These are phyloP conservation scores for Artibeus jamaicensis DNA, from an alignment of 2,797 vertebrate species.

Conservation along the genomic window DNA sequence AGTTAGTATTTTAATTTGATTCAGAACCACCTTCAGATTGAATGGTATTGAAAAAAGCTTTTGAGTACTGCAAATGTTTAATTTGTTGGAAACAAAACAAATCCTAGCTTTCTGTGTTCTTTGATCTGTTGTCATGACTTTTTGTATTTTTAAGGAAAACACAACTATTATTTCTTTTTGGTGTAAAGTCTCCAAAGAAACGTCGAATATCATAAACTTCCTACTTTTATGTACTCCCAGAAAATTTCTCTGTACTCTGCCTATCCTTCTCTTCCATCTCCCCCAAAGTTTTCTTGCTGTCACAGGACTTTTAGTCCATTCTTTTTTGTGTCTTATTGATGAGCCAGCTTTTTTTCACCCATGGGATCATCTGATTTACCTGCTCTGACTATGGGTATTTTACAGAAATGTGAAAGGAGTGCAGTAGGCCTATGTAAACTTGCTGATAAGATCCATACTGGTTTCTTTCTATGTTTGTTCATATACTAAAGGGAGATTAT, in stretches of 20 bases:
- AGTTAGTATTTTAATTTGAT: slow-evolving; percentile 8
- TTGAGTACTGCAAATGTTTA: slow-evolving; percentile 12
- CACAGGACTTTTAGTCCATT: background rate
- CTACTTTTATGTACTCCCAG: background rate
- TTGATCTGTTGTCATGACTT: background rate
- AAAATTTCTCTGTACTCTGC: background rate
- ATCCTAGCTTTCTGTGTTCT: background rate
- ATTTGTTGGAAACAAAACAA: slow-evolving; percentile 39
- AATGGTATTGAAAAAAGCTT: slow-evolving; percentile 17
- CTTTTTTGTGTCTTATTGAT: background rate
- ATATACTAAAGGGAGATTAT: background rate
- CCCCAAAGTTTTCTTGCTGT: background rate
- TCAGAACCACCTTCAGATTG: background rate
- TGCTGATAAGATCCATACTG: background rate
- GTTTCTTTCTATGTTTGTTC: background rate
- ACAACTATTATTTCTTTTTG: background rate
- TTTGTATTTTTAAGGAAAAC: background rate
- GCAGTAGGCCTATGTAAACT: background rate
- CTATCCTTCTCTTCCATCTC: background rate
- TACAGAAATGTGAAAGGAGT: background rate
- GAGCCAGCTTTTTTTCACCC: background rate
- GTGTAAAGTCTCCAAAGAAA: background rate
- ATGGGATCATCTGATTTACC: background rate
- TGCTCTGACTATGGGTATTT: background rate
- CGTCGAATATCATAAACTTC: background rate